Evolutionary conservation across 2,888 invertebrate species (phyloP).

Genomic region (Synergus gifuensis): DNA sequence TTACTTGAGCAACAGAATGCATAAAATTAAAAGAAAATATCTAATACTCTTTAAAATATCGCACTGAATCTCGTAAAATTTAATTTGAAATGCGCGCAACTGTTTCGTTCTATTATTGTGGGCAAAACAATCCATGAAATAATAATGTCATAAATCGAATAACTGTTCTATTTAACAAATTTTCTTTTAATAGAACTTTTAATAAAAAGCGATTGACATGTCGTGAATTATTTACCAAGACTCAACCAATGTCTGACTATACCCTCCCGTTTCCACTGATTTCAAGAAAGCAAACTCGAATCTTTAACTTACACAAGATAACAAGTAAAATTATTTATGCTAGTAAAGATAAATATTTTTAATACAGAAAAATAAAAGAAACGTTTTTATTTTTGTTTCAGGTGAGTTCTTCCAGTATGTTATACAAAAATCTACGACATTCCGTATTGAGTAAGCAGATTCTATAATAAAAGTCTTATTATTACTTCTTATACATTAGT

Average conservation of each 20-base stretch:
- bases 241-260: background rate
- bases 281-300: background rate
- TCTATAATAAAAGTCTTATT: background rate
- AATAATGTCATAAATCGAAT: background rate
- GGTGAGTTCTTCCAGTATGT: background rate
- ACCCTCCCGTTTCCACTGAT: background rate
- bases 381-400: background rate
- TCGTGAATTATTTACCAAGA: too few relatives aligned
- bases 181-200: too few relatives aligned
- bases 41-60: background rate
- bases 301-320: background rate
- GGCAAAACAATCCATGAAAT: background rate
- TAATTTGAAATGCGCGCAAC: background rate
- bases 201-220: too few relatives aligned
- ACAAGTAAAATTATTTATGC: background rate
- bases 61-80: background rate
- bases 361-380: background rate
- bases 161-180: background rate
- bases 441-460: background rate
- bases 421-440: background rate
- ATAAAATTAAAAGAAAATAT: background rate
- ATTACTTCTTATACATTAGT: background rate
- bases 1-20: background rate
- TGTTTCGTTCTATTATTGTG: background rate
- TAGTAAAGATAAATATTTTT: background rate